phyloP scores from a whole-genome alignment of 2,113 vertebrate genomes.

The Nannobrachium achirus region DNA sequence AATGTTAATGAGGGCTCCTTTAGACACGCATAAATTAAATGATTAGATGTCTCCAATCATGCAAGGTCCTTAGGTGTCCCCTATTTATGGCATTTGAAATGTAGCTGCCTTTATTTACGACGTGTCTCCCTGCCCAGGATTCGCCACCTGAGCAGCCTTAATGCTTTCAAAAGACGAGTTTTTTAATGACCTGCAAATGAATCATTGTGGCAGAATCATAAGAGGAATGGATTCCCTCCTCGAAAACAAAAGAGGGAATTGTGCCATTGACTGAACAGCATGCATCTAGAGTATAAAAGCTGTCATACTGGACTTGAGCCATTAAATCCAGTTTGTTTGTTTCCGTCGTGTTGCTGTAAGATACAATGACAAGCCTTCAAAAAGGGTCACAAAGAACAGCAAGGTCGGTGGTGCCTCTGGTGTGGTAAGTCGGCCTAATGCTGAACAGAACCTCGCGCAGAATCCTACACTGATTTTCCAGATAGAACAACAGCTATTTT shows the following conservation, averaged over 20 bases:
- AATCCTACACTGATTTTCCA: conserved; percentile 47
- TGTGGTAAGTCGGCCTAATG: conserved; percentile 29
- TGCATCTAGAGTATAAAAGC: conserved; percentile 32
- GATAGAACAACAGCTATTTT: conserved; percentile 74
- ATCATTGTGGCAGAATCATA: conserved; percentile 68
- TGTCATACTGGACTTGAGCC: conserved; percentile 12
- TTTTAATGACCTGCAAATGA: conserved; percentile 78
- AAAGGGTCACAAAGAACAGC: conserved; percentile 34
- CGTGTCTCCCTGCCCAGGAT: conserved; percentile 54
- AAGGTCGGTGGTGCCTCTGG: conserved; percentile 16
- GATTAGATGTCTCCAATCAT: conserved; percentile 79
- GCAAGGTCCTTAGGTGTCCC: conserved; percentile 75
- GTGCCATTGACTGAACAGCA: conserved; percentile 51
- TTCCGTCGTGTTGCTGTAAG: conserved; percentile 37
- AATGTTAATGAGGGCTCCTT: conserved; percentile 81
- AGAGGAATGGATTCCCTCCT: conserved; percentile 49
- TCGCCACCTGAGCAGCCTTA: conserved; percentile 72
- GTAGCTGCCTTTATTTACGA: conserved; percentile 77
- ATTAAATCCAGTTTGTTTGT: conserved; percentile 35
- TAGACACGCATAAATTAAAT: conserved; percentile 81
- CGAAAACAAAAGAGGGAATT: conserved; percentile 60
- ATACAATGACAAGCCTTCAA: conserved; percentile 17
- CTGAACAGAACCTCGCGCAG: conserved; percentile 53
- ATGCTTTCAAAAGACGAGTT: conserved; percentile 66
- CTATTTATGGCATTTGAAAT: conserved; percentile 79